A percentile compares a stretch with the other conserved stretches of the same genome.
Evolutionary conservation across 2,113 vertebrate species (phyloP).

Genomic region (Piaya cayana): DNA sequence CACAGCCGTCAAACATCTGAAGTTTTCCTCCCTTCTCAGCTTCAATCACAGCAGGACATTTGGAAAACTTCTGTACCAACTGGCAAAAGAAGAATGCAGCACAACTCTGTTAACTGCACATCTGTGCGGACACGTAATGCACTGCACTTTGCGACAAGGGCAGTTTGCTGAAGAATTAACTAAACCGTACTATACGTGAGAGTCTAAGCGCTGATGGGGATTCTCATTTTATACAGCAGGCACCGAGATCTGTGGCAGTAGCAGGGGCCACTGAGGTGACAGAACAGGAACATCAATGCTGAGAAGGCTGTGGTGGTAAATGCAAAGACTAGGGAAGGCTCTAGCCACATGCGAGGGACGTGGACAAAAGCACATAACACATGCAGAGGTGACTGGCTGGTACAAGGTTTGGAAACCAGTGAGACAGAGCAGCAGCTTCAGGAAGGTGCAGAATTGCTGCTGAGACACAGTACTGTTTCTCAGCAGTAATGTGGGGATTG

Average conservation of each 20-base stretch:
- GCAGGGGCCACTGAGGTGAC: background rate
- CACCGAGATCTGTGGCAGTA: no score
- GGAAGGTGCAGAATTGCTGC: background rate
- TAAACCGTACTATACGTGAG: fast-evolving
- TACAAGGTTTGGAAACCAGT: background rate
- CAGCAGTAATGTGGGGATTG: fast-evolving
- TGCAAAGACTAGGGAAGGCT: background rate
- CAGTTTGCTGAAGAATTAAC: background rate
- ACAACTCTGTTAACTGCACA: background rate
- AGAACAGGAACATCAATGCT: background rate
- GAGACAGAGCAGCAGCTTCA: background rate
- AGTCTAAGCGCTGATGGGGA: no score
- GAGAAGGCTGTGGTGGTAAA: background rate
- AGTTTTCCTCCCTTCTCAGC: conserved; percentile 73
- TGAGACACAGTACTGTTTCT: background rate
- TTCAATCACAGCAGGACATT: conserved; percentile 68
- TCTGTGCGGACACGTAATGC: fast-evolving
- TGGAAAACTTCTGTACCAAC: conserved; percentile 75
- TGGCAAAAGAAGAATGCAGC: background rate
- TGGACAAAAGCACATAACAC: background rate
- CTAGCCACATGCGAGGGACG: background rate
- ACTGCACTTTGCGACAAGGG: fast-evolving
- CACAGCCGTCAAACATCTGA: conserved; percentile 72
- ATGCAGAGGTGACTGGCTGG: fast-evolving
- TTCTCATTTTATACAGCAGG: background rate